Evolutionary conservation across 23 tunicate species (phyloP).

Genomic region (Clavelina lepadiformis): DNA sequence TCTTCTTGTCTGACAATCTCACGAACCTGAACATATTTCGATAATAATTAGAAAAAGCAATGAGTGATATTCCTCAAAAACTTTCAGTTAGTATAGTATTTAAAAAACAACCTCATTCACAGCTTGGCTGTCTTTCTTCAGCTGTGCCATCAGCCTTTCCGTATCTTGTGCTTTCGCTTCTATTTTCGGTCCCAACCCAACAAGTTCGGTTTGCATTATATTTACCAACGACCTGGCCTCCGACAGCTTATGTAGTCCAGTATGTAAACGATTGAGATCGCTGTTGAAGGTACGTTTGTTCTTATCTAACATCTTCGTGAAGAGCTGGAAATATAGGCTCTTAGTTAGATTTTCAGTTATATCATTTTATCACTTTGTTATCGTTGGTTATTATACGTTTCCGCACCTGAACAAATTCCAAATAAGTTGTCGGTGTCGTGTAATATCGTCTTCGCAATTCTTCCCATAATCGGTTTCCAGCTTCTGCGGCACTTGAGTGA

Average conservation of each 20-base stretch:
- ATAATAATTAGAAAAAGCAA: too few species aligned
- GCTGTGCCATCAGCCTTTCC: slow-evolving; percentile 75
- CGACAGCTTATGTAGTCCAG: slow-evolving; percentile 57
- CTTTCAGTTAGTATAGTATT: too few species aligned
- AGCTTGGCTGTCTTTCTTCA: slow-evolving; percentile 73
- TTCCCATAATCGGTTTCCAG: slow-evolving; percentile 63
- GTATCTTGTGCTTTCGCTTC: slow-evolving; percentile 72
- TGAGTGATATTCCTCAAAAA: too few species aligned
- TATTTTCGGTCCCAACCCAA: slow-evolving; percentile 84
- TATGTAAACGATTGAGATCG: slow-evolving; percentile 45
- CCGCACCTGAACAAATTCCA: slow-evolving; percentile 87
- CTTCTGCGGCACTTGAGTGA: slow-evolving; percentile 62
- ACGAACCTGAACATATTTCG: slow-evolving; percentile 38
- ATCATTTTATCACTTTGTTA: not conserved
- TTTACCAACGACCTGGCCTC: slow-evolving; percentile 80
- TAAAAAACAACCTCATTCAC: slow-evolving; percentile 80
- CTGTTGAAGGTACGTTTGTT: slow-evolving; percentile 57
- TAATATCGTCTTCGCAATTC: slow-evolving; percentile 85
- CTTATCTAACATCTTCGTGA: slow-evolving; percentile 76
- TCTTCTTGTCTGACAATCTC: slow-evolving; percentile 77
- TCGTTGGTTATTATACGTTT: too few species aligned
- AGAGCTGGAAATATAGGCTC: slow-evolving; percentile 39
- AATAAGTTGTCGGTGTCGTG: slow-evolving; percentile 82
- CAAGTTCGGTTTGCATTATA: slow-evolving; percentile 73
- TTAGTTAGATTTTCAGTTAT: not conserved